Percentiles rank a stretch among this genome's conserved stretches.
Conservation (phyloP, 2,888 invertebrate species). For the Andrena flavipes region DNA sequence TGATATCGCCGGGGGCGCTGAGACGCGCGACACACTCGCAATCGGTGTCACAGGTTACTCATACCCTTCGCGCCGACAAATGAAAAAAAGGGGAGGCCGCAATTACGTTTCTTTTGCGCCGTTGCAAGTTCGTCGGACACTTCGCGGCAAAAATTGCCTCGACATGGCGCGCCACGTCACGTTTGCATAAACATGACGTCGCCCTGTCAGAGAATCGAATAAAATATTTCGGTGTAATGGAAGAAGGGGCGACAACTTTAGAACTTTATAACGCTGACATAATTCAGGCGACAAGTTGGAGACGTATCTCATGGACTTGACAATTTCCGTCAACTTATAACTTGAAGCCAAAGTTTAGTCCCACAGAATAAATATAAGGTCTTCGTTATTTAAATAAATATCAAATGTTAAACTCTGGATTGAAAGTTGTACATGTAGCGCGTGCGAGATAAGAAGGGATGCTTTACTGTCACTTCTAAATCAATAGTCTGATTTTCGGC, state of each 20-base stretch:
- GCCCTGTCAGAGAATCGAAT: slow-evolving; percentile 26
- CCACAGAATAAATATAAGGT: background rate
- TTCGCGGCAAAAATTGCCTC: slow-evolving; percentile 63
- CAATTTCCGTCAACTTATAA: background rate
- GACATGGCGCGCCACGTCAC: slow-evolving; percentile 30
- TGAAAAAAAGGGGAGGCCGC: slow-evolving; percentile 36
- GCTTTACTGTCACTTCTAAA: slow-evolving; percentile 48
- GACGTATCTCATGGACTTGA: background rate
- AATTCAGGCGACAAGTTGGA: background rate
- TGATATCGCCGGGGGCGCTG: slow-evolving; percentile 81
- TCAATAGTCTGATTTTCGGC: slow-evolving; percentile 67
- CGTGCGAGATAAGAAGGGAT: background rate
- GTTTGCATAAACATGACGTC: slow-evolving; percentile 63
- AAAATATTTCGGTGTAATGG: slow-evolving; percentile 46
- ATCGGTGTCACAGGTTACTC: slow-evolving; percentile 71
- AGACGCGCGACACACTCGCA: slow-evolving; percentile 76
- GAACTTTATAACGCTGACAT: background rate
- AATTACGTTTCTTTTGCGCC: slow-evolving; percentile 66
- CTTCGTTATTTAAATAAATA: background rate
- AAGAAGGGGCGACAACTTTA: background rate
- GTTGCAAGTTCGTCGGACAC: slow-evolving; percentile 50
- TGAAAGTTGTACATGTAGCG: background rate
- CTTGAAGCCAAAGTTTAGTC: background rate
- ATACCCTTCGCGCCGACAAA: slow-evolving; percentile 42
- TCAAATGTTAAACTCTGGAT: background rate